A percentile compares a stretch with the other conserved stretches of the same genome.
These are phyloP conservation scores for Cebus imitator DNA, from an alignment of 2,113 vertebrate species.

Conservation along the genomic window DNA sequence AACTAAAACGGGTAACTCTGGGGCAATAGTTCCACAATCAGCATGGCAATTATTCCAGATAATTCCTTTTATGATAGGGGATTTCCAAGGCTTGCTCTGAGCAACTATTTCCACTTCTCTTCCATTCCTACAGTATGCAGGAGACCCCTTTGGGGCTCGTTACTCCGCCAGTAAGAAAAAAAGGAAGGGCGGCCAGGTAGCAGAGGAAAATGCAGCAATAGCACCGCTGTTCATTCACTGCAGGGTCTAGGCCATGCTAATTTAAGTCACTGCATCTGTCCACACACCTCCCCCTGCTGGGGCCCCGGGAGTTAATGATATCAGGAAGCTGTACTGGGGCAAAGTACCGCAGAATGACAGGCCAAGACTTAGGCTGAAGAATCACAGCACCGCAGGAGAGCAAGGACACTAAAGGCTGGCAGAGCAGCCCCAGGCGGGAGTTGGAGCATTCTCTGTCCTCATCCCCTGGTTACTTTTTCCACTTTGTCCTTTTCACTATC, in stretches of 20 bases:
- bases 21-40: neutral
- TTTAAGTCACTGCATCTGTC: neutral
- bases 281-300: neutral
- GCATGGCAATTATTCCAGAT: neutral
- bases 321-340: neutral
- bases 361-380: neutral
- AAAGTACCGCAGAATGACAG: neutral
- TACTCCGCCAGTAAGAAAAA: neutral
- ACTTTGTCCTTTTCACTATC: neutral
- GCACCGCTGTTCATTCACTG: neutral
- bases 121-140: neutral
- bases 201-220: neutral
- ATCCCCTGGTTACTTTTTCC: neutral
- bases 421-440: neutral
- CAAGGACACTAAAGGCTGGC: neutral
- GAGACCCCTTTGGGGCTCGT: neutral
- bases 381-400: neutral
- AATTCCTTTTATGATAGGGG: neutral
- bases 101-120: neutral
- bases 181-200: neutral
- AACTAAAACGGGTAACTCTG: neutral
- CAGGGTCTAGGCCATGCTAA: neutral
- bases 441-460: neutral
- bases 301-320: neutral
- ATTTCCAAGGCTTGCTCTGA: neutral